Base-by-base conservation (phyloP, 92 coral and sea anemone species). In the Metridium senile region DNA sequence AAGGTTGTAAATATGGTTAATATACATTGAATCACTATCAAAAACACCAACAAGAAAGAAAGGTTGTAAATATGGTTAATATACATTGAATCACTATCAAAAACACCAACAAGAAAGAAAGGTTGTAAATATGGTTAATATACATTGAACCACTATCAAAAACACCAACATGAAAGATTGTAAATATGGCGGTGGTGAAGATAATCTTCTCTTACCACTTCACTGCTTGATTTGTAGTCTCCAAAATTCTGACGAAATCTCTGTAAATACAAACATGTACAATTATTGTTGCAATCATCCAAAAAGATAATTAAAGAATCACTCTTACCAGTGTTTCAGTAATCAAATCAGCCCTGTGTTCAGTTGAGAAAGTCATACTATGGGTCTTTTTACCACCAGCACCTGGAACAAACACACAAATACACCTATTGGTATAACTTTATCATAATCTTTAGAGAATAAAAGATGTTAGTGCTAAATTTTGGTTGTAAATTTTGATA, bases 351-450 rank as follows among this genome's bases (percentile, higher is more conserved):
- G 93, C 96, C 81, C 99, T 89, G 84, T 95, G 97, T 30, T 95
- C 99, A 51, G 99, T 95, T 33, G 99, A 95, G 81, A 95, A 95
- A 51, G 99, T 95, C 99, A 95, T 95, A 26, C 89, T 89, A 32
- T 95, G 99, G 18, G 90, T 92, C 85, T 95, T 95, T 58, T 92
- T 95, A 20, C 99, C 93, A 58, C 89, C 93, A 58, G 84, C 70
- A 46, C 73, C 72, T 76, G 29, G 20, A 21, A 62, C 28, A 26
- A 17, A 43, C 11, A 66, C 30, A 63, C 33, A 49, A 77, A 64
- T 28, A 0, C 16, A 33, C 22, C 21, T 69, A n/a, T 17, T 54
- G 26, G 4, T 17, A 4, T 2, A 54, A 17, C 3, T 17, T 9
- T 2, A 54, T 54, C 2, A 56, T 71, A 28, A 54, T 54, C 17